These are phyloP conservation scores for Coenobita brevimanus DNA, from an alignment of 1,140 invertebrate genomes.

Conservation along the genomic window DNA sequence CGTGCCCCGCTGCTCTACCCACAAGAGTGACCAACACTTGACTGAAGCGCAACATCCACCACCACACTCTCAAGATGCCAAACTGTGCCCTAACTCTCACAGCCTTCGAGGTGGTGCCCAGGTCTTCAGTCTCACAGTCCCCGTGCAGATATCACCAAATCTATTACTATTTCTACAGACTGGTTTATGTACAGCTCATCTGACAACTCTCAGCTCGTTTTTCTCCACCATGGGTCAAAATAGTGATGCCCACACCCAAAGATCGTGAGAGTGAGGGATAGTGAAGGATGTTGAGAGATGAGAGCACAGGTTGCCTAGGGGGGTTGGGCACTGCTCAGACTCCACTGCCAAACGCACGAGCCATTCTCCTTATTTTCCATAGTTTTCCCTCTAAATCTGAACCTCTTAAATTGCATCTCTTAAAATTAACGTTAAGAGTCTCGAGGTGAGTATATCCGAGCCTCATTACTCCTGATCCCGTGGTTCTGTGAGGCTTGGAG, in stretches of 20 bases:
- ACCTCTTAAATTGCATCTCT: no score
- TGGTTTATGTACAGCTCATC: neutral
- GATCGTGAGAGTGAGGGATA: constrained; percentile 38
- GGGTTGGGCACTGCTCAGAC: constrained; percentile 56
- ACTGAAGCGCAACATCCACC: constrained; percentile 59
- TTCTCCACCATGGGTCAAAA: neutral
- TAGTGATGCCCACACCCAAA: constrained; percentile 11
- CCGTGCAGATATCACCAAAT: neutral
- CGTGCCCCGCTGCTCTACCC: constrained; percentile 54
- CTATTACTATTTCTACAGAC: neutral
- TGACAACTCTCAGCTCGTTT: neutral
- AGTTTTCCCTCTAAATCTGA: no score
- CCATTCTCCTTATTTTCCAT: neutral
- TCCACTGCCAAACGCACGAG: constrained; percentile 44
- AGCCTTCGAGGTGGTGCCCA: constrained; percentile 15
- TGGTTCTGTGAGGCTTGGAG: neutral
- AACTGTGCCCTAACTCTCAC: constrained; percentile 62
- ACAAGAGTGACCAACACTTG: constrained; percentile 63
- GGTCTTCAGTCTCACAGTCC: neutral
- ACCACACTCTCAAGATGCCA: constrained; percentile 62
- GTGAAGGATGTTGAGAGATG: constrained; percentile 65
- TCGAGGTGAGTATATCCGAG: no score
- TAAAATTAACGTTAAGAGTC: no score
- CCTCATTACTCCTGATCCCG: no score
- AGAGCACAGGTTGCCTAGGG: constrained; percentile 62